Evolutionary conservation across 2,113 vertebrate genomes (phyloP), one percentile per base, ranked within the genome.

Genomic region (Carollia perspicillata): DNA sequence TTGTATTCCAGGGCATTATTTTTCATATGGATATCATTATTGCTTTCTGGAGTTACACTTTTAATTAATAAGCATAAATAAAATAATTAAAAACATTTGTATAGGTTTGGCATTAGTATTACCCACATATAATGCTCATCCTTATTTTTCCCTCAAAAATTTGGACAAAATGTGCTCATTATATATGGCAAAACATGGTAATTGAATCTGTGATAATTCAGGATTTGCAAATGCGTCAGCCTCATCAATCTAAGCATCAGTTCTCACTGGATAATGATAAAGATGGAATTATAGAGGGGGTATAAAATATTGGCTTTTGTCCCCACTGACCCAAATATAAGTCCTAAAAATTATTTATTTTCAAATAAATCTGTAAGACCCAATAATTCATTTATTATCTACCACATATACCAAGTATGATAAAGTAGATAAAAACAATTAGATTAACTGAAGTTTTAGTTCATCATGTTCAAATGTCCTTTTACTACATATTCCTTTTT

Each of bases 151-250:
- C 26, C 26, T 28, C 3, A 28, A 60, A 60, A 28, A 28, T 28
- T 28, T 60, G 58, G 58, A 9, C 58, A 60, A 60, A 60, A 60
- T 28, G 58, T 28, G 3, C 58, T 26, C 26, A 28, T 60, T 60
- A 60, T 60, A 60, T 28, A 60, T 60, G 58, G 58, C 58, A 60
- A 60, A 28, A 28, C 28, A 60, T 60, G 26, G 23, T 93, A 89
- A 85, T 47, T 93, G 51, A 89, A 81, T 95, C 13, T 60, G 13
- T 95, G 44, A 18, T 81, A 96, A 89, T 65, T 88, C 71, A 93
- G n/a, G 11, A 51, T 81, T 18, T 55, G 30, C 72, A 77, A 72
- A 12, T 81, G 49, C 72, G 78, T 96, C 8, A 47, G 63, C 53
- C 28, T 95, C 12, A 42, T 89, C 22, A 42, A 53, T 30, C 20